phyloP scores from a whole-genome alignment of 2,113 vertebrate genomes.

The Pristiophorus japonicus region DNA sequence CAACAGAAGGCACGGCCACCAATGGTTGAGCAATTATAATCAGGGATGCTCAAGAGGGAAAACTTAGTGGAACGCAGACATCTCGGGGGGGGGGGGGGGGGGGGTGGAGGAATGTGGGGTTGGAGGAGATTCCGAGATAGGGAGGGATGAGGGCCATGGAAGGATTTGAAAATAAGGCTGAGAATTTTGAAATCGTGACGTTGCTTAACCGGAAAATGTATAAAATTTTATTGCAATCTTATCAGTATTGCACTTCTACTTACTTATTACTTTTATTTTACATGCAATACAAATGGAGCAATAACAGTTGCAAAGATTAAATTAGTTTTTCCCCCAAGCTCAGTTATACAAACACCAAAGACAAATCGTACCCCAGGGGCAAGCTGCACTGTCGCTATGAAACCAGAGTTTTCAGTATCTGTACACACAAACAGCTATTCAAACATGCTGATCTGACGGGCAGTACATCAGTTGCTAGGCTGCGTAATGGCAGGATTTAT shows the following conservation, averaged over 20 bases:
- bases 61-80: too few relatives aligned
- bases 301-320: background rate
- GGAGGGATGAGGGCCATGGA: too few relatives aligned
- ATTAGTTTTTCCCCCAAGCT: background rate
- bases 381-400: background rate
- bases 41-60: too few relatives aligned
- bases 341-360: background rate
- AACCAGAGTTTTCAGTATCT: background rate
- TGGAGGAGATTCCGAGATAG: too few relatives aligned
- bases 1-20: too few relatives aligned
- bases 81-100: too few relatives aligned
- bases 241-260: background rate
- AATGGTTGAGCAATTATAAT: too few relatives aligned
- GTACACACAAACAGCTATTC: conserved; percentile 48
- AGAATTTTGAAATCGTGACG: too few relatives aligned
- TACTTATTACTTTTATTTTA: background rate
- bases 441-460: conserved; percentile 45
- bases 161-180: too few relatives aligned
- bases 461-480: background rate
- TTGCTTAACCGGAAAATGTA: too few relatives aligned
- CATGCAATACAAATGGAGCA: background rate
- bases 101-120: too few relatives aligned
- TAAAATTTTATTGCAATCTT: too few relatives aligned
- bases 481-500: background rate
- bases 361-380: background rate